Conservation (phyloP, 2,113 vertebrate species). For the Sitta europaea region DNA sequence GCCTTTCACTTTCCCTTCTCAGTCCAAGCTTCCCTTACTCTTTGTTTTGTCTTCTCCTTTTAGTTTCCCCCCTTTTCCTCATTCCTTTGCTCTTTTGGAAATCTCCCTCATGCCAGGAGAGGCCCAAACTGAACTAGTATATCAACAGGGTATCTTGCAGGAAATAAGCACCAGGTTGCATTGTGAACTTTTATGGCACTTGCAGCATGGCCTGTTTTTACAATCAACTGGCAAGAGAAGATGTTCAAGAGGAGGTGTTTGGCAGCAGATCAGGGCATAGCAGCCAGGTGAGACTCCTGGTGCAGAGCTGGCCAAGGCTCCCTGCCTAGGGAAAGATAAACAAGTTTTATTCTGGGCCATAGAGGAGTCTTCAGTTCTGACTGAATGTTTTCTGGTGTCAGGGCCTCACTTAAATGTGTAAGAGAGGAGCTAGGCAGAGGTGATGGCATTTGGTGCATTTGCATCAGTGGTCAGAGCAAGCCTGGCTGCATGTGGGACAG, state of each 20-base stretch:
- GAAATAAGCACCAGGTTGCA: background rate
- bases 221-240: rapidly evolving
- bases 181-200: background rate
- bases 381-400: background rate
- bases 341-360: background rate
- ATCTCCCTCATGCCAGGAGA: background rate
- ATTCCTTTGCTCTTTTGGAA: background rate
- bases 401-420: background rate
- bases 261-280: background rate
- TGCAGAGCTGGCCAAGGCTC: background rate
- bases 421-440: background rate
- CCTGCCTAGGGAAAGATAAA: background rate
- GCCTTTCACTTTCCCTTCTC: background rate
- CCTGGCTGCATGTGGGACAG: background rate
- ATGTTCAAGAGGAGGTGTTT: background rate
- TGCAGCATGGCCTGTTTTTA: background rate
- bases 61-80: background rate
- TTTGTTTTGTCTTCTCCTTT: background rate
- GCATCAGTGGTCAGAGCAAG: background rate
- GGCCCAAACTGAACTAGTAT: background rate
- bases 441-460: background rate
- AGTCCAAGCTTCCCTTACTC: background rate
- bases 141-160: background rate
- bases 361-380: background rate
- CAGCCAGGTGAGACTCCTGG: background rate